These are phyloP conservation scores for Etheostoma perlongum DNA, from an alignment of 2,797 vertebrate species.

Conservation along the genomic window DNA sequence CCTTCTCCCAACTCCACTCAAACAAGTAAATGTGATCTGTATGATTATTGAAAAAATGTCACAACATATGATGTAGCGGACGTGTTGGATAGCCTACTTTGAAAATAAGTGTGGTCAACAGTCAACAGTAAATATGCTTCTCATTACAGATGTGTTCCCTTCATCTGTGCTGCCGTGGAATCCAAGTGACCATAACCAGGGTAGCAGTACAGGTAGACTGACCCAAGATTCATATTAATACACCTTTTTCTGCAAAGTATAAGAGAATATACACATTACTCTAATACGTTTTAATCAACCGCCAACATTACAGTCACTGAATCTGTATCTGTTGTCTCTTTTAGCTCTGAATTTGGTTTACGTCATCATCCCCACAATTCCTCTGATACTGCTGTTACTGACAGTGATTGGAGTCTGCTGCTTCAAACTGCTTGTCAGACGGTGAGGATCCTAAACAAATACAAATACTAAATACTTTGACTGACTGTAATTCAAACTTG, in stretches of 20 bases:
- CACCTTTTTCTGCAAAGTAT: not conserved
- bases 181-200: slow-evolving; percentile 74
- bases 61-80: not conserved
- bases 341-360: slow-evolving; percentile 85
- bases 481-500: not conserved
- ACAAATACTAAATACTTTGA: slow-evolving; percentile 1
- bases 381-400: slow-evolving; percentile 88
- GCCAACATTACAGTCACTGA: not conserved
- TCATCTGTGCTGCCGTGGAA: slow-evolving; percentile 71
- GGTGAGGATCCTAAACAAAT: slow-evolving; percentile 79
- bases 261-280: not conserved
- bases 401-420: slow-evolving; percentile 84
- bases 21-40: slow-evolving; percentile 67
- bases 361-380: slow-evolving; percentile 89
- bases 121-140: slow-evolving; percentile 6
- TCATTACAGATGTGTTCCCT: slow-evolving; percentile 67
- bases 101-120: not conserved
- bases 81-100: not conserved
- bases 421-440: slow-evolving; percentile 87
- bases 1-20: slow-evolving; percentile 73
- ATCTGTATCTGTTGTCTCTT: slow-evolving; percentile 31
- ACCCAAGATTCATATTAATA: not conserved
- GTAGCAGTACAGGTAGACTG: slow-evolving; percentile 67
- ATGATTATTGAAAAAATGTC: not conserved
- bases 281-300: not conserved